Base-by-base conservation (phyloP, 2,113 vertebrate species). In the Plotosus lineatus region DNA sequence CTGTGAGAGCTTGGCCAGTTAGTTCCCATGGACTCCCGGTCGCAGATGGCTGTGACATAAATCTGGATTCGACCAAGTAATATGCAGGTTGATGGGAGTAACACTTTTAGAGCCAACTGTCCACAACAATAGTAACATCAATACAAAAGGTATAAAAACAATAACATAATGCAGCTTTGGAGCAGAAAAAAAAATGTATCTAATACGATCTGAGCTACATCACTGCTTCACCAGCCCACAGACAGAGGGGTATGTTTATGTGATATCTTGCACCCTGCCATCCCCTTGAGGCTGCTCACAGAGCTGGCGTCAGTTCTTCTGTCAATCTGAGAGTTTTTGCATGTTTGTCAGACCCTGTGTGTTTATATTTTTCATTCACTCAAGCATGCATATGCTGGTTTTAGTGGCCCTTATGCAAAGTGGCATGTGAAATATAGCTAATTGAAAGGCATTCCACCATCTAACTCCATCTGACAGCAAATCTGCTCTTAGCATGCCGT, bases 341-440 rank as follows among this genome's bases (percentile, higher is more conserved):
- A n/a, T 51, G 33, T 63, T 60, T 80, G 55, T 61, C 42, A 73
- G 53, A 33, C 3, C 23, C 31, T 48, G 56, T 51, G 79, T 36
- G n/a, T 17, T 65, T 42, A 72, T 73, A 21, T 36, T 77, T n/a
- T 31, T 53, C 77, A 85, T 80, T 75, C 89, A 88, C 85, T 85
- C 48, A 51, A 31, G 28, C 83, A 81, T 46, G 15, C 65, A 68
- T 23, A 26, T 40, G 21, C 36, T 14, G 40, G 48, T 69, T 75
- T 68, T 77, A 81, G 80, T 69, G 55, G 48, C 68, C 8, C 66
- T 89, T 85, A 90, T 91, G 83, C 42, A 86, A 90, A 88, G 83
- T 88, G 92, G 92, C 90, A 87, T 77, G 63, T 90, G 89, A 89
- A 93, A 92, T 84, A 76, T 55, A 89, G 80, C 87, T 92, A 89